These are phyloP conservation scores for Nasonia oneida DNA, from an alignment of 2,888 invertebrate genomes.

Conservation along the genomic window DNA sequence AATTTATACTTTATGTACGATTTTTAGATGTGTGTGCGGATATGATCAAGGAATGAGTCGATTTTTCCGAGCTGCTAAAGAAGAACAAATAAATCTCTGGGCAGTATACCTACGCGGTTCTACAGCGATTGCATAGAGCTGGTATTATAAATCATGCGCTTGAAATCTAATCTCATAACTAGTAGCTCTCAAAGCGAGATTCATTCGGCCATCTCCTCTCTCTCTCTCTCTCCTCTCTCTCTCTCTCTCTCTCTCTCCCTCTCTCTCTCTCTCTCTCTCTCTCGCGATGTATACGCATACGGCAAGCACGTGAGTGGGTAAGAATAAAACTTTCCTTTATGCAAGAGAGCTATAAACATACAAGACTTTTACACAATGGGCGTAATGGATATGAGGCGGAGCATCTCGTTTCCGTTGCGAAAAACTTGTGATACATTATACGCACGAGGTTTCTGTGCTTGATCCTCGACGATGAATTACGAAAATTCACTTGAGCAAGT, in stretches of 20 bases:
- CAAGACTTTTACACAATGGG: slow-evolving; percentile 7
- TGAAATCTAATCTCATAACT: slow-evolving; percentile 28
- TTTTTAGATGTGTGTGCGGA: too few species aligned
- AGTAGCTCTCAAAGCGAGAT: neutral
- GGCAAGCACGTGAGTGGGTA: neutral
- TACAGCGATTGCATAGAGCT: neutral
- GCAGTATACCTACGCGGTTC: neutral
- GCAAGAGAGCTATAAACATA: neutral
- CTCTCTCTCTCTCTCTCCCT: neutral
- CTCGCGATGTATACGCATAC: neutral
- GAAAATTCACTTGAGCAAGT: neutral
- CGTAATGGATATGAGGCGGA: slow-evolving; percentile 30
- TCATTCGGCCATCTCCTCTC: neutral
- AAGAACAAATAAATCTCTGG: neutral
- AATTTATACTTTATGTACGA: neutral
- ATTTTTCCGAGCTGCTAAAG: too few species aligned
- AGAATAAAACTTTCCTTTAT: slow-evolving; percentile 9
- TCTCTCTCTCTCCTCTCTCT: neutral
- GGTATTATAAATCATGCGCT: neutral
- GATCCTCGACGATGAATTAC: neutral
- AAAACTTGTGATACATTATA: slow-evolving; percentile 3
- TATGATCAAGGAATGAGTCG: too few species aligned
- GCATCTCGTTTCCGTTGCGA: slow-evolving; percentile 44
- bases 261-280: neutral
- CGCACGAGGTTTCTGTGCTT: neutral